Conservation (phyloP, 2,797 vertebrate genomes). For the Xenentodon cancila region DNA sequence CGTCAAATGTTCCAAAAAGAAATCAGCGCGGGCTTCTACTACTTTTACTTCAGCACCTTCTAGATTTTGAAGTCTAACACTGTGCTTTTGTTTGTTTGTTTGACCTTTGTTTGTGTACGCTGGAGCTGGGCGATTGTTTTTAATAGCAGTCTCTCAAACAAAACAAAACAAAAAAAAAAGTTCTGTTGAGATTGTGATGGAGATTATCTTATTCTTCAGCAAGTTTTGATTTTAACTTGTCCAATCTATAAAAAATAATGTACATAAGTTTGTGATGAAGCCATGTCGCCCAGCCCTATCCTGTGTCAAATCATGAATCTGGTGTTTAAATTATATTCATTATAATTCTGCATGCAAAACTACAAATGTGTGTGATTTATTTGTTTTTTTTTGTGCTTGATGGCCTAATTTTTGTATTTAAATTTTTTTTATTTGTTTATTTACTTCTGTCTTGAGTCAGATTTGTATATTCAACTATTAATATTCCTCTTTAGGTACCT, state of each 20-base stretch:
- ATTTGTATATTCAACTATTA: conserved; percentile 19
- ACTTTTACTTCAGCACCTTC: conserved; percentile 36
- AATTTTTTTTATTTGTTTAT: not conserved
- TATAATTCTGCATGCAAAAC: conserved; percentile 43
- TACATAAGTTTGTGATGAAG: conserved; percentile 2
- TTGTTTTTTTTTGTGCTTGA: conserved; percentile 41
- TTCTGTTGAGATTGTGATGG: not conserved
- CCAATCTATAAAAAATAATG: not conserved
- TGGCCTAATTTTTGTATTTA: conserved; percentile 16
- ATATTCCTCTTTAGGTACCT: conserved; percentile 82
- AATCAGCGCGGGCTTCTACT: conserved; percentile 47
- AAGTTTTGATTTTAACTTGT: not conserved
- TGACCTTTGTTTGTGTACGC: conserved; percentile 25
- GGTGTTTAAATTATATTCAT: conserved; percentile 11
- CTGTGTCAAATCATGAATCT: conserved; percentile 17
- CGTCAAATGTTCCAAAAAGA: conserved; percentile 24
- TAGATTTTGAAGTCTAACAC: conserved; percentile 48
- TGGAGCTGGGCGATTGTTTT: conserved; percentile 46
- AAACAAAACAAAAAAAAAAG: not conserved
- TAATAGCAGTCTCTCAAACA: not conserved
- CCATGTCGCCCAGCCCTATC: conserved; percentile 49
- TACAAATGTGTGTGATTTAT: conserved; percentile 23
- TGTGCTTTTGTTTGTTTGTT: conserved; percentile 58
- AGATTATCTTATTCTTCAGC: not conserved
- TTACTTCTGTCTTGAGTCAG: conserved; percentile 3